phyloP scores from a whole-genome alignment of 2,797 vertebrate species.

The Macropodus opercularis region DNA sequence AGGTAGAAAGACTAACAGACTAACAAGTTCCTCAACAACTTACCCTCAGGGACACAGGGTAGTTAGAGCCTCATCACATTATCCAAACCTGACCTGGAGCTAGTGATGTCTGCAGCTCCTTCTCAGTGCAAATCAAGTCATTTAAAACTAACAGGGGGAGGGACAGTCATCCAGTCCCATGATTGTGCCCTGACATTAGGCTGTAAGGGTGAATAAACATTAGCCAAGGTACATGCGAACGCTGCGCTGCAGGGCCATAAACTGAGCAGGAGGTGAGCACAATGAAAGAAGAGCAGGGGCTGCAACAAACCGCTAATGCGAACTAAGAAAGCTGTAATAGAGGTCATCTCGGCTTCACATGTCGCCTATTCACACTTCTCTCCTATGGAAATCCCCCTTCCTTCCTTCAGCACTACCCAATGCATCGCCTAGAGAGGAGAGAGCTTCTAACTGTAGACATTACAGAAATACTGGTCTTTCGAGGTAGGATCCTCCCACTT shows the following conservation, averaged over 20 bases:
- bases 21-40: constrained; percentile 26
- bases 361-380: constrained; percentile 1
- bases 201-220: constrained; percentile 4
- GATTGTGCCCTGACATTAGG: not conserved
- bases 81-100: constrained; percentile 21
- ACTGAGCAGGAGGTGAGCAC: not conserved
- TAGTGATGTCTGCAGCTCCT: constrained; percentile 4
- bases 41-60: constrained; percentile 25
- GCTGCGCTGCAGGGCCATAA: not conserved
- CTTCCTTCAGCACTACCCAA: not conserved
- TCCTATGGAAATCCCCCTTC: constrained; percentile 9
- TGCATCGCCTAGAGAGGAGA: constrained; percentile 26
- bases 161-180: not conserved
- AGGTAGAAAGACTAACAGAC: constrained; percentile 37
- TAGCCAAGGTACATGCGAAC: not conserved
- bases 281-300: constrained; percentile 10
- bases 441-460: constrained; percentile 60
- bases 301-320: not conserved
- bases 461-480: constrained; percentile 40
- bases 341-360: not conserved
- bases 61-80: constrained; percentile 31
- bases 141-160: constrained; percentile 19
- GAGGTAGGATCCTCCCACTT: constrained; percentile 27
- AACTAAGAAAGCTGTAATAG: constrained; percentile 1
- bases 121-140: constrained; percentile 8